Conservation (phyloP, 2,797 vertebrate genomes). For the Fundulus diaphanus region DNA sequence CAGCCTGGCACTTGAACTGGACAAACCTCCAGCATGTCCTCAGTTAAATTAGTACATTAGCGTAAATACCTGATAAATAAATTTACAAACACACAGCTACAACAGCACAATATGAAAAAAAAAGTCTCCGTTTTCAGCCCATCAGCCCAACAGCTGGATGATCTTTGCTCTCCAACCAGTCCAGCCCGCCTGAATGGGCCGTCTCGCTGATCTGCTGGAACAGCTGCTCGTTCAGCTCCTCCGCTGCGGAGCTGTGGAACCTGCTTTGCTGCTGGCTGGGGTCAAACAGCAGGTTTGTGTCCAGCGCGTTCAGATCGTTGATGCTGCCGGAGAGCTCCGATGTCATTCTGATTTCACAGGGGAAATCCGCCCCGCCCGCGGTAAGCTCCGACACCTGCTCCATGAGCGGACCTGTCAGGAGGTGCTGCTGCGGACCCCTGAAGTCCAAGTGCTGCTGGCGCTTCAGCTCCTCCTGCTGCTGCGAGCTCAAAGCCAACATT, state of each 20-base stretch:
- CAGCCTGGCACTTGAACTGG: constrained; percentile 92
- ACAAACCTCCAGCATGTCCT: constrained; percentile 86
- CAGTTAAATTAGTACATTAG: constrained; percentile 80
- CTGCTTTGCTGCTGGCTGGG: constrained; percentile 93
- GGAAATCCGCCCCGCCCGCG: constrained; percentile 85
- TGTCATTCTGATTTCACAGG: constrained; percentile 91
- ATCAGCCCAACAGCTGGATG: constrained; percentile 95
- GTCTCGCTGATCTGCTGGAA: constrained; percentile 96
- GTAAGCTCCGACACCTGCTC: constrained; percentile 88
- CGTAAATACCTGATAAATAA: constrained; percentile 75
- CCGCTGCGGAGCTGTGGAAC: constrained; percentile 90
- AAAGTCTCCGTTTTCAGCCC: constrained; percentile 72
- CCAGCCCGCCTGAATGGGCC: constrained; percentile 90
- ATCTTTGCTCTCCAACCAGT: constrained; percentile 99
- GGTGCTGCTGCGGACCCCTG: constrained; percentile 89
- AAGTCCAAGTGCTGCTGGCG: constrained; percentile 88
- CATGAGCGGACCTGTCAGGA: constrained; percentile 87
- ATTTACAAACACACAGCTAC: constrained; percentile 64
- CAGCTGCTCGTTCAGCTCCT: constrained; percentile 93
- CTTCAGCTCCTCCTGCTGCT: constrained; percentile 59
- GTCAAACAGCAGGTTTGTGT: constrained; percentile 96
- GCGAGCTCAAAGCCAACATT: constrained; percentile 54
- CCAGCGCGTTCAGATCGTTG: constrained; percentile 94
- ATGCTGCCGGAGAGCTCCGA: constrained; percentile 96
- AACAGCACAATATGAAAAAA: constrained; percentile 65